phyloP scores from a whole-genome alignment of 2,113 vertebrate genomes.

The Antidorcas marsupialis region DNA sequence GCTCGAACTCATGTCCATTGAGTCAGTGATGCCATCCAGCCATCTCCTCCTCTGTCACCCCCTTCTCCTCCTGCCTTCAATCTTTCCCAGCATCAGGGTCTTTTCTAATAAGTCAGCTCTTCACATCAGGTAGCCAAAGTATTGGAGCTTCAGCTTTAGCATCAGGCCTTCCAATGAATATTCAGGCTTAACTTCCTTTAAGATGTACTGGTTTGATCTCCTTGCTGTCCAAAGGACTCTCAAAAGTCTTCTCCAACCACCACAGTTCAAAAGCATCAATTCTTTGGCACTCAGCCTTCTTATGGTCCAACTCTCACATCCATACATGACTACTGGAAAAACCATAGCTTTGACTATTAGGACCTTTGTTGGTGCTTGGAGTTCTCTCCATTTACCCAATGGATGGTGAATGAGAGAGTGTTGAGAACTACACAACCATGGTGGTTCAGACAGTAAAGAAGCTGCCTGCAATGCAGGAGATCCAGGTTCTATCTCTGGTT shows the following conservation, averaged over 20 bases:
- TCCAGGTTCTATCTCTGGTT: neutral
- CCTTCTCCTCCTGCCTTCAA: neutral
- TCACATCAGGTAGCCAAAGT: neutral
- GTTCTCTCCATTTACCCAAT: neutral
- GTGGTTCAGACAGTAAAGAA: neutral
- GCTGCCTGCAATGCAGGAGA: neutral
- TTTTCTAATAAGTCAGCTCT: neutral
- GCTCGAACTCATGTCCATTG: neutral
- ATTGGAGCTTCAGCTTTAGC: neutral
- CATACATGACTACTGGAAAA: neutral
- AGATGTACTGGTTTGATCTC: neutral
- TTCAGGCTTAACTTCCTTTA: neutral
- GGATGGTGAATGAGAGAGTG: neutral
- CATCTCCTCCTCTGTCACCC: neutral
- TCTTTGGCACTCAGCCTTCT: neutral
- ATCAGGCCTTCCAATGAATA: neutral
- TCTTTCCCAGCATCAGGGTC: neutral
- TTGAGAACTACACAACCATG: neutral
- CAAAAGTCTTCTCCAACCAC: neutral
- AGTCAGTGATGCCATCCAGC: neutral
- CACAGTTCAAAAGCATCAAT: neutral
- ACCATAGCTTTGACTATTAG: neutral
- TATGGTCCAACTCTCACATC: neutral
- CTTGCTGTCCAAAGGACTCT: neutral
- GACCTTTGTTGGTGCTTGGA: neutral